A percentile compares a stretch with the other conserved stretches of the same genome.
These are phyloP conservation scores for Thaumetopoea pityocampa DNA, from an alignment of 1,140 invertebrate genomes.

Conservation along the genomic window DNA sequence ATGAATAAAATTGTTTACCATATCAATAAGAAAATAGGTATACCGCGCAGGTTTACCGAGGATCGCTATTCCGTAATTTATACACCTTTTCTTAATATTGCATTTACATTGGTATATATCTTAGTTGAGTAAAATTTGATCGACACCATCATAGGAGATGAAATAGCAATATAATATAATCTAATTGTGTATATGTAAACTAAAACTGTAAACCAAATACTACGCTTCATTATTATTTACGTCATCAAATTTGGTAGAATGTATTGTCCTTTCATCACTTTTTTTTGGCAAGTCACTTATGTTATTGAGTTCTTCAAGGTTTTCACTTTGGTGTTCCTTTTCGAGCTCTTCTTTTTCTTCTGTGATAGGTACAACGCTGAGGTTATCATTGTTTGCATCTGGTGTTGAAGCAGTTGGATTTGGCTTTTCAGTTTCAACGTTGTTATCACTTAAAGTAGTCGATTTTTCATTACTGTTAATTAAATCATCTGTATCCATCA, in stretches of 20 bases:
- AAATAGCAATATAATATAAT: conserved; percentile 57
- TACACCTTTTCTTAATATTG: conserved; percentile 13
- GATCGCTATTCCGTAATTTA: conserved; percentile 6
- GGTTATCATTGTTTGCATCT: conserved; percentile 24
- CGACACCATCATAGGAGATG: conserved; percentile 53
- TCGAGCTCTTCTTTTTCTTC: conserved; percentile 31
- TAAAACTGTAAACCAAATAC: conserved; percentile 19
- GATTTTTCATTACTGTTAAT: conserved; percentile 24
- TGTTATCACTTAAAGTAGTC: conserved; percentile 17
- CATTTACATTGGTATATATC: conserved; percentile 26
- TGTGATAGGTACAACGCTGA: conserved; percentile 56
- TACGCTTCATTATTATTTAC: conserved; percentile 57
- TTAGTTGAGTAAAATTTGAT: conserved; percentile 22
- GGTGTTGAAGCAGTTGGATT: conserved; percentile 12
- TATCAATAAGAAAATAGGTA: conserved; percentile 22
- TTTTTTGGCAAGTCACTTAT: conserved; percentile 67
- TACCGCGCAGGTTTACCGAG: conserved; percentile 11
- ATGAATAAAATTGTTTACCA: conserved; percentile 40
- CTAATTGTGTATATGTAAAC: conserved; percentile 31
- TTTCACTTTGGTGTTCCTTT: conserved; percentile 43
- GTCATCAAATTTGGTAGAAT: conserved; percentile 43
- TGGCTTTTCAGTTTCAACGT: conserved; percentile 12
- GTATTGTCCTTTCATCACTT: conserved; percentile 62
- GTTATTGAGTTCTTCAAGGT: conserved; percentile 51
- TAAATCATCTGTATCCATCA: conserved; percentile 62